Conservation (phyloP, 2,113 vertebrate species). For the Rhinoderma darwinii region DNA sequence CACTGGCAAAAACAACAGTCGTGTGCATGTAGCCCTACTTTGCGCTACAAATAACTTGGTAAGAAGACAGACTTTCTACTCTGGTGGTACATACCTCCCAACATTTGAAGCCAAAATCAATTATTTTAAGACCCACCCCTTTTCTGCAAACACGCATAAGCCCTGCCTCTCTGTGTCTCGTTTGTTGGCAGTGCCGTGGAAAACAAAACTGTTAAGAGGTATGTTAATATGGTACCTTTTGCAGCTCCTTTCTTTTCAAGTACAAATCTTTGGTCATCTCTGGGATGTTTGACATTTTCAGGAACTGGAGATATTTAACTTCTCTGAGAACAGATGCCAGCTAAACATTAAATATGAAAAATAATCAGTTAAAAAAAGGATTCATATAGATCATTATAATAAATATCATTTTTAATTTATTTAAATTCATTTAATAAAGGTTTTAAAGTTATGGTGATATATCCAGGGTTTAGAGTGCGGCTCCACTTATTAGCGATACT, state of each 20-base stretch:
- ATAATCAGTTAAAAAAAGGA: not conserved
- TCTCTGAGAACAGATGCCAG: conserved; percentile 75
- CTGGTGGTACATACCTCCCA: too few species aligned
- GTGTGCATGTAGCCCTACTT: too few species aligned
- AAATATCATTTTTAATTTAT: too few species aligned
- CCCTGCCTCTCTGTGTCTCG: too few species aligned
- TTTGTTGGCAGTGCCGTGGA: not conserved
- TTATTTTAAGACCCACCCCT: not conserved
- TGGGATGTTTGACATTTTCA: conserved; percentile 72
- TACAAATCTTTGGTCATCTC: conserved; percentile 73
- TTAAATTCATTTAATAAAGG: too few species aligned
- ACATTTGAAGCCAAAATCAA: not conserved
- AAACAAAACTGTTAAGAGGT: not conserved
- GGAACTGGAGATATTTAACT: conserved; percentile 74
- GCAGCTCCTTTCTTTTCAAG: conserved; percentile 72
- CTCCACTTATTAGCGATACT: too few species aligned
- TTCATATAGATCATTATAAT: not conserved
- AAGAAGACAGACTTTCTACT: too few species aligned
- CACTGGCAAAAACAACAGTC: too few species aligned
- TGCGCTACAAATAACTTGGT: too few species aligned
- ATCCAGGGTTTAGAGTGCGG: too few species aligned
- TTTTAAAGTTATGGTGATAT: too few species aligned
- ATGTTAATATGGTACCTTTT: conserved; percentile 65
- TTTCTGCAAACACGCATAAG: not conserved
- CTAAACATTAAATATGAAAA: conserved; percentile 60